Conservation (phyloP, 2,113 vertebrate species). For the Leptodactylus fuscus region DNA sequence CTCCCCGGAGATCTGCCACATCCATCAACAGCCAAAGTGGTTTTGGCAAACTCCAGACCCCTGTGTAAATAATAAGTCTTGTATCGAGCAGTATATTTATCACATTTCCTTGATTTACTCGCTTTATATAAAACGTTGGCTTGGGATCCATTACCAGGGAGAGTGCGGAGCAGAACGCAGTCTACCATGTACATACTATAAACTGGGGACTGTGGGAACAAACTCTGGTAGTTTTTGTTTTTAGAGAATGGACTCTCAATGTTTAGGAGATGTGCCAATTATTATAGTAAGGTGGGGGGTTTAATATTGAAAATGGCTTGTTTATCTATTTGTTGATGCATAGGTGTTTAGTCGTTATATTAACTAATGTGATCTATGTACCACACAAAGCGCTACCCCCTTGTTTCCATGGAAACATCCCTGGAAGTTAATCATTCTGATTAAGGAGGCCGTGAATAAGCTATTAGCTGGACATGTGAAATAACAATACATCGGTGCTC, state of each 20-base stretch:
- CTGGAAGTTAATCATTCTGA: background rate
- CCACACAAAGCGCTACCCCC: background rate
- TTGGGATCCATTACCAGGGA: background rate
- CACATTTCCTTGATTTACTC: conserved; percentile 6
- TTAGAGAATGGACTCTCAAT: background rate
- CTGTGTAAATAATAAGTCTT: conserved; percentile 30
- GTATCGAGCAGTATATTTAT: background rate
- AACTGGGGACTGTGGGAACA: background rate
- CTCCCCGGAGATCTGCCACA: background rate
- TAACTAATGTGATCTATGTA: background rate
- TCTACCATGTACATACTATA: too few species aligned
- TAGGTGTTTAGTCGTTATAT: background rate
- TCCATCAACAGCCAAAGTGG: conserved; percentile 16
- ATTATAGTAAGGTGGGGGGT: too few species aligned
- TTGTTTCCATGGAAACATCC: background rate
- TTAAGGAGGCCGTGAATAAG: background rate
- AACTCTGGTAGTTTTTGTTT: background rate
- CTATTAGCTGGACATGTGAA: too few species aligned
- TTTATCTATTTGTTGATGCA: background rate
- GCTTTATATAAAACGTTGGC: conserved; percentile 13
- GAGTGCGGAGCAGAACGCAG: background rate
- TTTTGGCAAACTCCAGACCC: background rate
- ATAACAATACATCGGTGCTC: too few species aligned
- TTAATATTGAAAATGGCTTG: too few species aligned
- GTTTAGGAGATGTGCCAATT: background rate